phyloP scores from a whole-genome alignment of 2,113 vertebrate genomes.

The Addax nasomaculatus region DNA sequence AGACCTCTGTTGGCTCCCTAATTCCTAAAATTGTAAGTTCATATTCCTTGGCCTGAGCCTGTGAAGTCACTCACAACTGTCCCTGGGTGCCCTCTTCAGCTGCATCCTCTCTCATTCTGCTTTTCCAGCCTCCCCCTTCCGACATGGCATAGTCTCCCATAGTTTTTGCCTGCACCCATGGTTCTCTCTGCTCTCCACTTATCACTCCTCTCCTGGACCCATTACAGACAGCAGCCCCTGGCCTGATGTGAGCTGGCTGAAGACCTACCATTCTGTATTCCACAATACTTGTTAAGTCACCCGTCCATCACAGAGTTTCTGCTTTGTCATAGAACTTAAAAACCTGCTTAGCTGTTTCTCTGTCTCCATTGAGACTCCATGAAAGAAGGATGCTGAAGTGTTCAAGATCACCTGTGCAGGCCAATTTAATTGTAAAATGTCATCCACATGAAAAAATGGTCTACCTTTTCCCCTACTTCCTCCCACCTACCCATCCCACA shows the following conservation, averaged over 20 bases:
- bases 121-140: not conserved
- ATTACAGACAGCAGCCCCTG: not conserved
- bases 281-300: rapidly evolving
- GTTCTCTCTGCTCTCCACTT: not conserved
- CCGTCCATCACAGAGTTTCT: not conserved
- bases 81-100: rapidly evolving
- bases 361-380: not conserved
- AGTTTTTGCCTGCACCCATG: not conserved
- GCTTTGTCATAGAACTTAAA: not conserved
- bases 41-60: rapidly evolving
- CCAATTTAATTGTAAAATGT: not conserved
- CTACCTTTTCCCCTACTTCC: not conserved
- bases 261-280: not conserved
- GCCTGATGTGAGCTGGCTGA: not conserved
- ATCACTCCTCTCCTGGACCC: no score
- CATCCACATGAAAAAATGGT: not conserved
- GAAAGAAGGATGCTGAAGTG: not conserved
- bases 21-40: not conserved
- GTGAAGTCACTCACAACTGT: rapidly evolving
- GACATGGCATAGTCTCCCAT: rapidly evolving
- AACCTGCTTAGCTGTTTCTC: not conserved
- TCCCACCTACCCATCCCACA: no score
- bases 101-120: not conserved
- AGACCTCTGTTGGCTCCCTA: not conserved
- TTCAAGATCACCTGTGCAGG: not conserved